Conservation (phyloP, 2,888 invertebrate species). For the Charanyca ferruginea region DNA sequence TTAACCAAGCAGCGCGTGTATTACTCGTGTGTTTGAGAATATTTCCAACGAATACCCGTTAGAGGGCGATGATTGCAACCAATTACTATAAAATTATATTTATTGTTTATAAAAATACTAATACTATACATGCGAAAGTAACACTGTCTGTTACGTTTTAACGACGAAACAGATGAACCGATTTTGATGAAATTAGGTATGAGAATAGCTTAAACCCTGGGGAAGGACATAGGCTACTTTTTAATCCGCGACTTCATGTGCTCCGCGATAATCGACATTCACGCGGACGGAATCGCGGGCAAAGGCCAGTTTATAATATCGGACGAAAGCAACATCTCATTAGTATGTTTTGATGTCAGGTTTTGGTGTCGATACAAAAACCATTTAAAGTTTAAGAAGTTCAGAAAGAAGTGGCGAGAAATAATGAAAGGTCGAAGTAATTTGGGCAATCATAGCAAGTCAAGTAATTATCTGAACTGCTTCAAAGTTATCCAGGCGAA, state of each 20-base stretch:
- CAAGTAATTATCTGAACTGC: conserved; percentile 7
- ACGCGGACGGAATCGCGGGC: too few relatives aligned
- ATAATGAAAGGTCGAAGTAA: conserved; percentile 10
- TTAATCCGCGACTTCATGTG: too few relatives aligned
- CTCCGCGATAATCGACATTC: too few relatives aligned
- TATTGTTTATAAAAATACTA: conserved; percentile 9
- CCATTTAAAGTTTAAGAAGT: not conserved
- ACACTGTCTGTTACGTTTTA: too few relatives aligned
- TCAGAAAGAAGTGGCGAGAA: not conserved
- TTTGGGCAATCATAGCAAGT: conserved; percentile 22
- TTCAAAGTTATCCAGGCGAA: conserved; percentile 29
- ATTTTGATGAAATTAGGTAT: too few relatives aligned
- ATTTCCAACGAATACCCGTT: conserved; percentile 36
- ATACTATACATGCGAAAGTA: too few relatives aligned
- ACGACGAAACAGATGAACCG: too few relatives aligned
- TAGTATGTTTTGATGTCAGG: conserved; percentile 12
- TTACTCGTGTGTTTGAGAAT: conserved; percentile 53
- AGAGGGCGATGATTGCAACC: conserved; percentile 46
- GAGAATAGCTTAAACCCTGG: too few relatives aligned
- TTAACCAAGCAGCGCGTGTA: conserved; percentile 49
- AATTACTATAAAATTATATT: conserved; percentile 49
- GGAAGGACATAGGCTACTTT: too few relatives aligned
- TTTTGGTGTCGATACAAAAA: not conserved
- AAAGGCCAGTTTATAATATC: conserved; percentile 7
- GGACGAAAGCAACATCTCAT: conserved; percentile 3